Evolutionary conservation across 2,797 vertebrate genomes (phyloP).

Genomic region (Leontopithecus rosalia): DNA sequence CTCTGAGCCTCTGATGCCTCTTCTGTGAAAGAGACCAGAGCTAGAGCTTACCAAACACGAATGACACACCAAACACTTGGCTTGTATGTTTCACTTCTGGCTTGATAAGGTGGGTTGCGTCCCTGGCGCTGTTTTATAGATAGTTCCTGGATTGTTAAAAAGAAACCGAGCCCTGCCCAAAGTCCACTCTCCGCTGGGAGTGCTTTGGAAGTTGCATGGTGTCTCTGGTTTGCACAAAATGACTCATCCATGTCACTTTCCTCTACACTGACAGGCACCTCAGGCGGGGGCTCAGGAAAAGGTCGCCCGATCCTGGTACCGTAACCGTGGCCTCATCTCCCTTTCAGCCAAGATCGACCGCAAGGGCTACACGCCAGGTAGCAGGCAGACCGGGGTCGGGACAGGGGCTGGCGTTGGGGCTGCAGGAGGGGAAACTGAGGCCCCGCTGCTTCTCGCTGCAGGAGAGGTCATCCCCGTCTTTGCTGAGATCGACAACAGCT

Average conservation of each 20-base stretch:
- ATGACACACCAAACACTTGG: background rate
- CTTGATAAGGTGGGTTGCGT: background rate
- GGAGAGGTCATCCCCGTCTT: constrained; percentile 97
- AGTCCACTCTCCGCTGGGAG: background rate
- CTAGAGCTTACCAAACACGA: background rate
- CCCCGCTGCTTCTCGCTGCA: constrained; percentile 53
- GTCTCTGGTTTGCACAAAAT: background rate
- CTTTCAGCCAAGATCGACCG: constrained; percentile 96
- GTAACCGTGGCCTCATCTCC: constrained; percentile 93
- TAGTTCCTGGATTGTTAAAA: background rate
- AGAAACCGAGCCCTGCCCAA: background rate
- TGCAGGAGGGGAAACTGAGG: background rate
- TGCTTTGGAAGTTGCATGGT: background rate
- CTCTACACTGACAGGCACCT: constrained; percentile 87
- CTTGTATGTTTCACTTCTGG: background rate
- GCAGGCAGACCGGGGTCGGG: rapidly evolving
- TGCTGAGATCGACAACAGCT: constrained; percentile 96
- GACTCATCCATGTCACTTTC: background rate
- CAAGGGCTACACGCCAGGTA: constrained; percentile 98
- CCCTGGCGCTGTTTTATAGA: background rate
- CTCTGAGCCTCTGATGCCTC: background rate
- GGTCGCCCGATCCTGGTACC: constrained; percentile 94
- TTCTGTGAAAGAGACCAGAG: background rate
- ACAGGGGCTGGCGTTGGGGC: rapidly evolving
- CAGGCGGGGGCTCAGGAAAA: constrained; percentile 97